A percentile compares a stretch with the other conserved stretches of the same genome.
These are phyloP conservation scores for Ornithoptera priamus DNA, from an alignment of 2,888 invertebrate genomes.

Conservation along the genomic window DNA sequence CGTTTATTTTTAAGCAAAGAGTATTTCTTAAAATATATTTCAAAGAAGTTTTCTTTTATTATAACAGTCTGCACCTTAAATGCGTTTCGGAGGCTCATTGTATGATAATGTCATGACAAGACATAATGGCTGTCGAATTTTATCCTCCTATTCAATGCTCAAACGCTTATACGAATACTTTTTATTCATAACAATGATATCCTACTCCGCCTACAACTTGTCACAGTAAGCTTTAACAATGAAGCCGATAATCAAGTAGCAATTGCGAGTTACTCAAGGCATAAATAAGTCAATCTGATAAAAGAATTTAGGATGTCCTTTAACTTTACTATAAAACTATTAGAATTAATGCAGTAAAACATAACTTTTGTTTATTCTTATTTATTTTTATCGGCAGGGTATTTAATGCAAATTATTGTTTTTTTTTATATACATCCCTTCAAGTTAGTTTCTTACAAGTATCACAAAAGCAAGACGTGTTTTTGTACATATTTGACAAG, in stretches of 20 bases:
- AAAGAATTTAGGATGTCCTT: not conserved
- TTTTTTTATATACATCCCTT: no score
- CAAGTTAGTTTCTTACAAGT: no score
- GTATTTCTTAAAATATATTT: not conserved
- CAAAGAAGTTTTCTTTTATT: not conserved
- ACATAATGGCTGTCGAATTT: slow-evolving; percentile 49
- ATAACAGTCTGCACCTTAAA: slow-evolving; percentile 18
- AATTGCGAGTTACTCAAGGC: not conserved
- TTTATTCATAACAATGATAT: slow-evolving; percentile 44
- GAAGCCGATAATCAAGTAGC: slow-evolving; percentile 6
- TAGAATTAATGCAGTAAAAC: no score
- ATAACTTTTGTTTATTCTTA: no score
- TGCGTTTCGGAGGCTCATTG: slow-evolving; percentile 56
- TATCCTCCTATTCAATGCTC: slow-evolving; percentile 63
- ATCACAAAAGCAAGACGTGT: no score
- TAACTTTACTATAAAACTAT: no score
- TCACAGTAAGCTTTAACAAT: slow-evolving; percentile 23
- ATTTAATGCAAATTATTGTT: no score
- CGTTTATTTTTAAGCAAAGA: not conserved
- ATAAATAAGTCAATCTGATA: not conserved
- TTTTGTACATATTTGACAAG: no score
- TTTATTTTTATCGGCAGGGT: no score
- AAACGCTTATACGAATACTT: slow-evolving; percentile 50
- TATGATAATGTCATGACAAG: slow-evolving; percentile 61
- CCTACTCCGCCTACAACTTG: slow-evolving; percentile 49